Base-by-base conservation (phyloP, 2,113 vertebrate genomes). In the Chionodraco myersi region DNA sequence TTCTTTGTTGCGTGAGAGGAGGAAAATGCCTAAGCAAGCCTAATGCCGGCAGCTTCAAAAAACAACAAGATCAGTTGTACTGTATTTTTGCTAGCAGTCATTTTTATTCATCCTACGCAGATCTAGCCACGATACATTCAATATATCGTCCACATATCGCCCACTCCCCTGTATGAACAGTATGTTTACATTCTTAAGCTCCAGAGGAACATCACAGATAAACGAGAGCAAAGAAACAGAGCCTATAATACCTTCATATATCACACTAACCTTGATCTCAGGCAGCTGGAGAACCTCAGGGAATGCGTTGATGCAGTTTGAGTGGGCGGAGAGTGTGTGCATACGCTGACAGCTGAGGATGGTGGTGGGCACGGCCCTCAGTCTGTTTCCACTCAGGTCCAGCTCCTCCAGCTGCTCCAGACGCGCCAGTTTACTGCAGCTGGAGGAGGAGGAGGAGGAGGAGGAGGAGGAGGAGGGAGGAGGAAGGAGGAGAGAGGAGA, bases 381-480 rank as follows among this genome's bases (percentile, higher is more conserved):
- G 95, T 48, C 96, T 94, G 92, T 99, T 99, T 36, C 98, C 98
- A 59, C 98, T 99, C 92, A 99, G 82, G 84, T 99, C 97, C 2
- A 99, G 94, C 92, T 99, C 98, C 79, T 99, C 98, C 76, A 99
- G 94, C 79, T 97, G 96, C 90, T 99, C 98, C 91, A 99, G 94
- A 52, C 96, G 97, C 3, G 97, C 97, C 97, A 99, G 96, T 97
- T 99, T 99, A 93, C 98, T 99, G 89, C 71, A 72, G n/a, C n/a
- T n/a, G 77, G 36, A 74, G 15, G 41, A 0, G n/a, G 53, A 77
- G n/a, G 36, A 74, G 15, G 41, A 72, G 77, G 36, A 74, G 15
- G 41, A 72, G 77, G n/a, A n/a, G 77, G 36, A 74, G 15, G 41
- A 0, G n/a, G 53, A 77, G 59, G 1, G 36, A 0, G n/a, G 36